Evolutionary conservation across 2,797 vertebrate species (phyloP).

Genomic region (Sebastes itinus): DNA sequence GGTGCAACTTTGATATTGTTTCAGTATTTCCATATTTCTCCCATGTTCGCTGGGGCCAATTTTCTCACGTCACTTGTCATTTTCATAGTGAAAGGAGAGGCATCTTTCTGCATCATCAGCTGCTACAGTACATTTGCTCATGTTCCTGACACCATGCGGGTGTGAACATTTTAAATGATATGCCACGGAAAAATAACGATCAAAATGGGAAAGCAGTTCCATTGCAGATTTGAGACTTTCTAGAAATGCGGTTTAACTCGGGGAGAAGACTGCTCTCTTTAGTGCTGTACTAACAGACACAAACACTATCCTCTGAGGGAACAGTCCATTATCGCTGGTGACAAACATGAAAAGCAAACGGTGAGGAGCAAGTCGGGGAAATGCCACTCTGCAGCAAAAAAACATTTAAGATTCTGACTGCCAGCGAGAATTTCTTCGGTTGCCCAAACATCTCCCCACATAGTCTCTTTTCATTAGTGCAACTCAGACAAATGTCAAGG

Average conservation of each 20-base stretch:
- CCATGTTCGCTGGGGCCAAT: background rate
- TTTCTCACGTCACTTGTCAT: slow-evolving; percentile 32
- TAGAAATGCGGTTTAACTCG: slow-evolving; percentile 30
- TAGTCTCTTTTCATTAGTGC: slow-evolving; percentile 76
- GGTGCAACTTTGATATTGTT: background rate
- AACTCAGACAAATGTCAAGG: slow-evolving; percentile 78
- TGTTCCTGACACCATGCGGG: slow-evolving; percentile 30
- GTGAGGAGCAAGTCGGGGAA: slow-evolving; percentile 54
- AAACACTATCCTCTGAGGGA: slow-evolving; percentile 55
- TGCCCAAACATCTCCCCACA: slow-evolving; percentile 61
- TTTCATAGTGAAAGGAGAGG: slow-evolving; percentile 7
- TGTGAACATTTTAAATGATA: slow-evolving; percentile 52
- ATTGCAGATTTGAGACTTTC: slow-evolving; percentile 22
- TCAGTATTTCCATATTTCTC: background rate
- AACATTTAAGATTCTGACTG: slow-evolving; percentile 65
- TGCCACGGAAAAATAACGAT: slow-evolving; percentile 15
- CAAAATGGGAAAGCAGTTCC: slow-evolving; percentile 8
- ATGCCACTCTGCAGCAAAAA: slow-evolving; percentile 68
- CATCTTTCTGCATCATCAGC: slow-evolving; percentile 24
- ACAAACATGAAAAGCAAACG: slow-evolving; percentile 66
- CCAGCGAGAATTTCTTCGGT: slow-evolving; percentile 58
- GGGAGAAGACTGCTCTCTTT: slow-evolving; percentile 43
- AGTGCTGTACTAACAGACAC: slow-evolving; percentile 45
- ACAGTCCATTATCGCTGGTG: slow-evolving; percentile 62
- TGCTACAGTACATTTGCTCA: slow-evolving; percentile 26